Evolutionary conservation across 2,888 invertebrate species (phyloP).

Genomic region (Tromatobia lineatoria): DNA sequence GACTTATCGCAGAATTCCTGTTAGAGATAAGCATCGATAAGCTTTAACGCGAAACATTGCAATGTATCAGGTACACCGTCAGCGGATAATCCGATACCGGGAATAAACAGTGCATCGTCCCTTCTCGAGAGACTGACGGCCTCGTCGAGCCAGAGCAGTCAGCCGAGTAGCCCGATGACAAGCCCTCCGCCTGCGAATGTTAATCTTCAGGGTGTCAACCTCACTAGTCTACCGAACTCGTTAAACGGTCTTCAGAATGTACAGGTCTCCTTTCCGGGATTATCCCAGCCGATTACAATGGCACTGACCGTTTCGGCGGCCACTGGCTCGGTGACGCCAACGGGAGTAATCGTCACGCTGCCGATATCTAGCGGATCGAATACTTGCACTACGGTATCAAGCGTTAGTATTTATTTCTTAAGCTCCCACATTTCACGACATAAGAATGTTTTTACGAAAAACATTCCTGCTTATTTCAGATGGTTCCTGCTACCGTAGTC

Average conservation of each 20-base stretch:
- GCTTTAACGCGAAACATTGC: neutral
- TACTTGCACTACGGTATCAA: slow-evolving; percentile 84
- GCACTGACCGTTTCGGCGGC: slow-evolving; percentile 91
- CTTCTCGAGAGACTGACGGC: slow-evolving; percentile 87
- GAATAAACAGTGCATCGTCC: slow-evolving; percentile 86
- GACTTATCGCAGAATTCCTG: neutral
- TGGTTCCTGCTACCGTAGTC: slow-evolving; percentile 83
- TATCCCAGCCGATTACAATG: slow-evolving; percentile 94
- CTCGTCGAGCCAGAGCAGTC: slow-evolving; percentile 83
- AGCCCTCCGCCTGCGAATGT: slow-evolving; percentile 87
- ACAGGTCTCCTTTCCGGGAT: slow-evolving; percentile 92
- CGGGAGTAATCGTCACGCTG: slow-evolving; percentile 90
- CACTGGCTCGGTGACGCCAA: slow-evolving; percentile 85
- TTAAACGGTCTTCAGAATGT: slow-evolving; percentile 92
- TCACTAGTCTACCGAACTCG: slow-evolving; percentile 89
- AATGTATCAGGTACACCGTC: slow-evolving; percentile 86
- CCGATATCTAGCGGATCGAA: slow-evolving; percentile 86
- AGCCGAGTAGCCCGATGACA: slow-evolving; percentile 83
- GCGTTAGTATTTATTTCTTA: slow-evolving; percentile 77
- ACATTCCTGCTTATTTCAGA: slow-evolving; percentile 74
- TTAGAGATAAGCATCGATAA: neutral
- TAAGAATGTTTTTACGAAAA: neutral
- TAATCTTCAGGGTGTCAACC: slow-evolving; percentile 90
- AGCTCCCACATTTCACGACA: neutral
- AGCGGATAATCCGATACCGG: slow-evolving; percentile 87